These are phyloP conservation scores for Ataeniobius toweri DNA, from an alignment of 2,797 vertebrate species.

Conservation along the genomic window DNA sequence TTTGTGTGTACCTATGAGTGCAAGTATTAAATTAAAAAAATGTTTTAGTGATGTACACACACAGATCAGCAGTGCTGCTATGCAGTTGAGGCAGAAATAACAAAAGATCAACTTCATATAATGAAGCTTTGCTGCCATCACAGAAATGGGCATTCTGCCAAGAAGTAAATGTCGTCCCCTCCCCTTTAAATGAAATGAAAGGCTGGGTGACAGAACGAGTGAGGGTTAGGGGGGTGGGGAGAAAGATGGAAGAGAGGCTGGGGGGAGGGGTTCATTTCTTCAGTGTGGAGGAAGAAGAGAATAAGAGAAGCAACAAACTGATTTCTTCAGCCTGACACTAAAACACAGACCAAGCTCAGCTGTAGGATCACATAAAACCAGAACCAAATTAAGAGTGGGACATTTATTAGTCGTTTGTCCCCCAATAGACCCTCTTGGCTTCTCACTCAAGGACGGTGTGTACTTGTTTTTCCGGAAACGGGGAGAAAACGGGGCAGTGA, in stretches of 20 bases:
- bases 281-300: slow-evolving; percentile 39
- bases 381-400: slow-evolving; percentile 37
- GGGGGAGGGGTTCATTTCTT: slow-evolving; percentile 34
- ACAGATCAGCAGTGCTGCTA: slow-evolving; percentile 20
- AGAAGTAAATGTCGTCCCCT: slow-evolving; percentile 72
- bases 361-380: slow-evolving; percentile 38
- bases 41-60: neutral
- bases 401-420: slow-evolving; percentile 64
- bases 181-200: slow-evolving; percentile 58
- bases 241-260: slow-evolving; percentile 36
- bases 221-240: slow-evolving; percentile 28
- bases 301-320: slow-evolving; percentile 34
- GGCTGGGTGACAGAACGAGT: slow-evolving; percentile 51
- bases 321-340: slow-evolving; percentile 23
- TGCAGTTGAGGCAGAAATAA: slow-evolving; percentile 41
- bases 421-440: slow-evolving; percentile 53
- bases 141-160: slow-evolving; percentile 78
- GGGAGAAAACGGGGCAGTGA: slow-evolving; percentile 40
- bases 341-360: slow-evolving; percentile 14
- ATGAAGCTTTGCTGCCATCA: slow-evolving; percentile 66
- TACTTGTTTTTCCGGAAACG: slow-evolving; percentile 66
- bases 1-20: slow-evolving; percentile 18
- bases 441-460: slow-evolving; percentile 60
- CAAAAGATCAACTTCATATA: slow-evolving; percentile 52
- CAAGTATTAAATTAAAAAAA: neutral